Evolutionary conservation across 2,113 vertebrate species (phyloP).

Genomic region (Colistium nudipinnis): DNA sequence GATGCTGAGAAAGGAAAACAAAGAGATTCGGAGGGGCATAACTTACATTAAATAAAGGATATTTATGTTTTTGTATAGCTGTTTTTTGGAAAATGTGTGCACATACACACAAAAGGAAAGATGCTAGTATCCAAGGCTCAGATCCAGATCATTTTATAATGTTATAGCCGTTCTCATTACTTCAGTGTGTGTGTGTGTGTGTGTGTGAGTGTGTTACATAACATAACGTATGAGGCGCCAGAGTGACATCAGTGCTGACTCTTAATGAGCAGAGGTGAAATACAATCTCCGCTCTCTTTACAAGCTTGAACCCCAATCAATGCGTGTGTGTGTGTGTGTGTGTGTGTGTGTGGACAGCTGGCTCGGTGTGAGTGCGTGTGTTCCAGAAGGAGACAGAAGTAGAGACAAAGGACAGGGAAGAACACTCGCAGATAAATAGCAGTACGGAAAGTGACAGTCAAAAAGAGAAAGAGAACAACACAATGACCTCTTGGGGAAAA

Average conservation of each 20-base stretch:
- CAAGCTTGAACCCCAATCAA: slow-evolving; percentile 44
- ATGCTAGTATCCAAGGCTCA: slow-evolving; percentile 13
- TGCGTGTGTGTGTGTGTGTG: slow-evolving; percentile 34
- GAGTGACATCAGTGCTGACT: slow-evolving; percentile 62
- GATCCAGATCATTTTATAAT: slow-evolving; percentile 44
- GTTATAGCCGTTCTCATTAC: slow-evolving; percentile 17
- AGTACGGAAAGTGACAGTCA: neutral
- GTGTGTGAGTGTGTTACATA: slow-evolving; percentile 40
- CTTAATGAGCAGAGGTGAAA: slow-evolving; percentile 58
- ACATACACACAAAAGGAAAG: neutral
- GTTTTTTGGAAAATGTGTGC: slow-evolving; percentile 18
- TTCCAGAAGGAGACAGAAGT: neutral
- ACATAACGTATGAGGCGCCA: slow-evolving; percentile 37
- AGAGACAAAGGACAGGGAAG: slow-evolving; percentile 23
- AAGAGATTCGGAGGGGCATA: neutral
- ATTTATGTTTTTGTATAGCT: slow-evolving; percentile 1
- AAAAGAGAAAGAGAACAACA: neutral
- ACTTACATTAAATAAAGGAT: neutral
- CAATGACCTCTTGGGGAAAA: too few species aligned
- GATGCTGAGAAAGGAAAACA: neutral
- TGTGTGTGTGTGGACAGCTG: slow-evolving; percentile 55
- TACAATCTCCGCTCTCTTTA: slow-evolving; percentile 54
- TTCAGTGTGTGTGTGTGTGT: slow-evolving; percentile 1
- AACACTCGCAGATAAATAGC: slow-evolving; percentile 16
- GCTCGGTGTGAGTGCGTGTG: slow-evolving; percentile 30